Conservation (phyloP, 2,888 invertebrate genomes). For the Lacanobia oleracea region DNA sequence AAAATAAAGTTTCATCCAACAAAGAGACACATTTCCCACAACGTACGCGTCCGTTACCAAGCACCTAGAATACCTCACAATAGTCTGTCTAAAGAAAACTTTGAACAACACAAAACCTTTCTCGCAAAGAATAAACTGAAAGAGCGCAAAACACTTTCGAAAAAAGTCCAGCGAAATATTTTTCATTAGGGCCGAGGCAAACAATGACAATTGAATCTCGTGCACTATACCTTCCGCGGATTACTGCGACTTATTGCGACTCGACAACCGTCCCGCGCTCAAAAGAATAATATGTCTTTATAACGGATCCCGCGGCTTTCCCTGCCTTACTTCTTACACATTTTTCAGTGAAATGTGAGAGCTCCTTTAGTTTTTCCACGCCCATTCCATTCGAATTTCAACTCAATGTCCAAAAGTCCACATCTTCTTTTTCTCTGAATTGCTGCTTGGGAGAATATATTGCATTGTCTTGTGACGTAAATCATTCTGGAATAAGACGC, state of each 20-base stretch:
- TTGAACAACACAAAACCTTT: constrained; percentile 51
- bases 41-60: constrained; percentile 14
- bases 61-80: constrained; percentile 51
- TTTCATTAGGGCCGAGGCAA: constrained; percentile 85
- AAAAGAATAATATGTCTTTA: constrained; percentile 91
- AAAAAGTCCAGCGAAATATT: constrained; percentile 85
- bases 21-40: constrained; percentile 7
- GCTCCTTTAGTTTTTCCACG: constrained; percentile 79
- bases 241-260: constrained; percentile 86
- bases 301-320: constrained; percentile 77
- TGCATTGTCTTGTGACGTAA: constrained; percentile 88
- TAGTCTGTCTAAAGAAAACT: constrained; percentile 35
- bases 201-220: constrained; percentile 87
- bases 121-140: constrained; percentile 52
- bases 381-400: constrained; percentile 56
- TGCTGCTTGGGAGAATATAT: constrained; percentile 80
- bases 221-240: constrained; percentile 84
- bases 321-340: constrained; percentile 87
- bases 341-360: constrained; percentile 89
- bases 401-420: constrained; percentile 61
- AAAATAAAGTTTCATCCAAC: background rate
- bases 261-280: constrained; percentile 84
- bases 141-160: constrained; percentile 75
- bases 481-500: constrained; percentile 83
- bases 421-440: constrained; percentile 58